Percentiles rank a stretch among this genome's conserved stretches.
Evolutionary conservation across 1,140 invertebrate genomes (phyloP).

Genomic region (Monomorium pharaonis): DNA sequence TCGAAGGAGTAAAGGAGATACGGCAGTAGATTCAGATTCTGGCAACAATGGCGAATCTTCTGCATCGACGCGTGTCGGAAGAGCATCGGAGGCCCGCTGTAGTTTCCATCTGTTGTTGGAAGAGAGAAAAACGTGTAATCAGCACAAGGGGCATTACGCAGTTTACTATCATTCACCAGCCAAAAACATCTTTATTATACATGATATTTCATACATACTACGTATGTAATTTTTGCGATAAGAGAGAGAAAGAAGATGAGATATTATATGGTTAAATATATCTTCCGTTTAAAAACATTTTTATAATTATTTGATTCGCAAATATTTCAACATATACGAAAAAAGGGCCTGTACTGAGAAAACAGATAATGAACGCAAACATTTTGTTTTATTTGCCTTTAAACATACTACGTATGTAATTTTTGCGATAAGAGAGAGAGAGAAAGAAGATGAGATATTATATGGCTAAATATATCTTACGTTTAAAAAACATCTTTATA

Average conservation of each 20-base stretch:
- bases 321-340: neutral
- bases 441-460: neutral
- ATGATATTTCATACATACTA: conserved; percentile 1
- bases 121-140: conserved; percentile 9
- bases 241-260: neutral
- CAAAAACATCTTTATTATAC: conserved; percentile 44
- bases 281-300: neutral
- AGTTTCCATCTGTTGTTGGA: conserved; percentile 78
- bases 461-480: neutral
- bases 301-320: neutral
- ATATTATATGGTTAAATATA: conserved; percentile 5
- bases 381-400: conserved; percentile 75
- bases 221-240: neutral
- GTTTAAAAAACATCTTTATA: neutral
- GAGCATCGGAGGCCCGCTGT: conserved; percentile 79
- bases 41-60: conserved; percentile 83
- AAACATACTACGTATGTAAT: conserved; percentile 54
- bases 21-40: conserved; percentile 82
- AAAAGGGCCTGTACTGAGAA: neutral
- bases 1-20: conserved; percentile 82
- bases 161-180: neutral
- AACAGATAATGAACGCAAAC: conserved; percentile 4
- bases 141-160: neutral
- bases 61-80: conserved; percentile 82
- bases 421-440: neutral